Conservation (phyloP, 2,888 invertebrate species). For the Netelia inedita region DNA sequence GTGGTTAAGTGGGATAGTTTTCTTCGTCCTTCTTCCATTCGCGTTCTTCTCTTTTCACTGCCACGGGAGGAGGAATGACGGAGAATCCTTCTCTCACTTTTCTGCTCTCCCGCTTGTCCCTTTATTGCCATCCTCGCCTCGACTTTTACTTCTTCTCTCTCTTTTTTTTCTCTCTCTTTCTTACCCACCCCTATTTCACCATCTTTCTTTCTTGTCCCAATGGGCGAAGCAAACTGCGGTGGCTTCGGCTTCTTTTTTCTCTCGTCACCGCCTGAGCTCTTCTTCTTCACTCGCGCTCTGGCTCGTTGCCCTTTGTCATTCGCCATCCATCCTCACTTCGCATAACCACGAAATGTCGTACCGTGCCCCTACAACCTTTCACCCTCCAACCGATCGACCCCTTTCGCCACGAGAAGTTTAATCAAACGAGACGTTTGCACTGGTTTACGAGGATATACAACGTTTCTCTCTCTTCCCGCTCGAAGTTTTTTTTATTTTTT, state of each 20-base stretch:
- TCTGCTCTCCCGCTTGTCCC: constrained; percentile 53
- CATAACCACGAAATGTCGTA: constrained; percentile 35
- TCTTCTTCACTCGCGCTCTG: constrained; percentile 39
- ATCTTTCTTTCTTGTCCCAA: constrained; percentile 39
- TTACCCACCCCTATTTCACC: constrained; percentile 59
- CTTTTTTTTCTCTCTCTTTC: constrained; percentile 37
- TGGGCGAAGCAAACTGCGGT: constrained; percentile 48
- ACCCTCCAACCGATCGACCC: constrained; percentile 11
- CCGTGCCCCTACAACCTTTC: neutral
- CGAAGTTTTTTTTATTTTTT: neutral
- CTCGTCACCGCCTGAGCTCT: constrained; percentile 34
- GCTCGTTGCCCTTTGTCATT: constrained; percentile 56
- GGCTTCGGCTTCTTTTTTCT: constrained; percentile 51
- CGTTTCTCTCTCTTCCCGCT: neutral
- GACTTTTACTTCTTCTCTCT: constrained; percentile 60
- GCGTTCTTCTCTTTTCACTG: neutral
- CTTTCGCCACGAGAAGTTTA: constrained; percentile 63
- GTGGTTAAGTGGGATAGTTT: constrained; percentile 65
- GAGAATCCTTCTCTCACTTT: constrained; percentile 50
- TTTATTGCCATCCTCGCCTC: constrained; percentile 61
- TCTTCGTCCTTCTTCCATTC: constrained; percentile 47
- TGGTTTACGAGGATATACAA: constrained; percentile 65
- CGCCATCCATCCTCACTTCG: constrained; percentile 34
- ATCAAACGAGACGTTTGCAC: constrained; percentile 68
- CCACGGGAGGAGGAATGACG: constrained; percentile 40